Evolutionary conservation across 2,888 invertebrate species (phyloP), one percentile per base, ranked within the genome.

Genomic region (Malacosoma neustria): DNA sequence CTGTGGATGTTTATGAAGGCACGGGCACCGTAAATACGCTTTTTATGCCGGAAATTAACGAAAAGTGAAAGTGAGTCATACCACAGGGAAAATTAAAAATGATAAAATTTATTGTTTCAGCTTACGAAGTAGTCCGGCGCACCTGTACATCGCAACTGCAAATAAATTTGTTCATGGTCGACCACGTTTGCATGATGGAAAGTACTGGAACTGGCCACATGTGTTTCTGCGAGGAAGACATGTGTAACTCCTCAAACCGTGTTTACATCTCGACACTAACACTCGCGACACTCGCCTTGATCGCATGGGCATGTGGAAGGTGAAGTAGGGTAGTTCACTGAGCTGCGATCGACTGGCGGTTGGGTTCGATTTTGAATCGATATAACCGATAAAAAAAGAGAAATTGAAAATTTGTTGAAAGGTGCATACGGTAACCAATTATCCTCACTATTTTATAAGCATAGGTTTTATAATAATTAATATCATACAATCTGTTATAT

Each of bases 181-280:
- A 97, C 87, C 97, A 97, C 89, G 97, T 97, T 88, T 97, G 97
- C 92, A 97, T 97, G 96, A 94, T 95, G 93, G 97, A 97, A 93
- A 95, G 96, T 91, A 95, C 95, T 89, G 96, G 96, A 88, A 95
- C 93, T 76, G 97, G 97, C 87, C 96, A 96, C 91, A 97, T 97
- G 96, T 97, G 96, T 89, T 97, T 97, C 91, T 97, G 97, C 89
- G 96, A 97, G 89, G 96, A 96, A 89, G 96, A 97, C 88, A 94
- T 94, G 93, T 97, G 97, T 89, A 97, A 97, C 85, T 45, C 55
- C 36, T 70, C 71, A 39, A 46, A 58, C 43, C 51, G 61, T 40
- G 58, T 66, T 58, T 57, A 59, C 61, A 54, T 60, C 61, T 54
- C 58, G 48, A 55, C 65, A 42, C 59, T 71, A 53, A 57, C 59